Evolutionary conservation across 2,113 vertebrate genomes (phyloP), one percentile per base, ranked within the genome.

Genomic region (Menura novaehollandiae): DNA sequence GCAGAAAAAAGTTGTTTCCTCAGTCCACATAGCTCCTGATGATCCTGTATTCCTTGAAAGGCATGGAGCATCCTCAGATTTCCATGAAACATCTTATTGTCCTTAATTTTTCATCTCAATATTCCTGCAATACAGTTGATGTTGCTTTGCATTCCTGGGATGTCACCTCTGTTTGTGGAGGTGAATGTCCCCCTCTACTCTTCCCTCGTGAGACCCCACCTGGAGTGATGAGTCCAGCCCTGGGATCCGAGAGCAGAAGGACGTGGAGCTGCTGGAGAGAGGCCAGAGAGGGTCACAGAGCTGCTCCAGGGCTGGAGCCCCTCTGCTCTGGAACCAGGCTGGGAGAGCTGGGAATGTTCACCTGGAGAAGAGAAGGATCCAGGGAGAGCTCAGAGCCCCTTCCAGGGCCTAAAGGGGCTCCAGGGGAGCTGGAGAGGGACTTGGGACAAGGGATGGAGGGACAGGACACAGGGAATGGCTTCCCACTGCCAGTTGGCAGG

Each of bases 131-230:
- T 15, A 1, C 11, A 3, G 16, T 6, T 37, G 47, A 23, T 18
- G 33, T 15, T 47, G 60, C 21, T 67, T 52, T 62, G 59, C 11
- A 9, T 41, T n/a, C 41, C 64, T 43, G 64, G 44, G 53, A 3
- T 7, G 11, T 39, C 77, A 12, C 63, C 32, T 76, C 22, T 27
- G 11, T 19, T 15, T 33, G 9, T 18, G 76, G 51, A 8, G 14
- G 26, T 4, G 51, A 32, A 10, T 6, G 14, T 44, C 3, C 35
- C 51, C 26, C 32, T 27, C 26, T 10, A 0, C 11, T 4, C 59
- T 2, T 21, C 51, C 32, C 44, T 7, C 2, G 5, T 15, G 59
- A 49, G 32, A 33, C 41, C 51, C 51, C 66, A 32, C 41, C 49
- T 43, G 58, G 41, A 35, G n/a, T 2, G 20, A 8, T 1, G 4